Conservation (phyloP, 2,888 invertebrate genomes). For the Cylloceria caligata region DNA sequence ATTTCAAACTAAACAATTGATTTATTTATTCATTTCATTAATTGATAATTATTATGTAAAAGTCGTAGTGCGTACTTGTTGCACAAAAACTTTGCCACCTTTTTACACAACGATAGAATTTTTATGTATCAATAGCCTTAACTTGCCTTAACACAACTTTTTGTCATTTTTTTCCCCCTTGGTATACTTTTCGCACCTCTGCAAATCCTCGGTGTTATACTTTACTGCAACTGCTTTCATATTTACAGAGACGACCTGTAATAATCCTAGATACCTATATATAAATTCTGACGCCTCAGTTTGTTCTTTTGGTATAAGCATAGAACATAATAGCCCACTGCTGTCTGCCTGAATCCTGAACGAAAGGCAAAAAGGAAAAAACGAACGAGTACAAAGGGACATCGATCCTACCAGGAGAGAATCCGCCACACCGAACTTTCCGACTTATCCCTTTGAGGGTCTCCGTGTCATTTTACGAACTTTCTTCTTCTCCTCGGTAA, state of each 20-base stretch:
- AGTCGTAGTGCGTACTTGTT: too few relatives aligned
- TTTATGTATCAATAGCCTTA: too few relatives aligned
- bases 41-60: too few relatives aligned
- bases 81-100: too few relatives aligned
- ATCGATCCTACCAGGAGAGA: neutral
- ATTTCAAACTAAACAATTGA: too few relatives aligned
- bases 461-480: neutral
- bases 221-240: neutral
- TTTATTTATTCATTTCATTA: too few relatives aligned
- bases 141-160: neutral
- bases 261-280: neutral
- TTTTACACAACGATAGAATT: too few relatives aligned
- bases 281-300: neutral
- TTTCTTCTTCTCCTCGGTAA: neutral
- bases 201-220: too few relatives aligned
- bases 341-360: constrained; percentile 1
- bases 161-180: neutral
- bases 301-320: neutral
- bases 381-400: neutral
- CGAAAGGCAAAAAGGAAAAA: neutral
- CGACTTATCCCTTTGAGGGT: too few relatives aligned
- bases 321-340: neutral
- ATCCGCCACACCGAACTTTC: too few relatives aligned
- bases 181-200: too few relatives aligned
- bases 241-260: neutral